Conservation (phyloP, 2,113 vertebrate species). For the Neopipo cinnamomea region DNA sequence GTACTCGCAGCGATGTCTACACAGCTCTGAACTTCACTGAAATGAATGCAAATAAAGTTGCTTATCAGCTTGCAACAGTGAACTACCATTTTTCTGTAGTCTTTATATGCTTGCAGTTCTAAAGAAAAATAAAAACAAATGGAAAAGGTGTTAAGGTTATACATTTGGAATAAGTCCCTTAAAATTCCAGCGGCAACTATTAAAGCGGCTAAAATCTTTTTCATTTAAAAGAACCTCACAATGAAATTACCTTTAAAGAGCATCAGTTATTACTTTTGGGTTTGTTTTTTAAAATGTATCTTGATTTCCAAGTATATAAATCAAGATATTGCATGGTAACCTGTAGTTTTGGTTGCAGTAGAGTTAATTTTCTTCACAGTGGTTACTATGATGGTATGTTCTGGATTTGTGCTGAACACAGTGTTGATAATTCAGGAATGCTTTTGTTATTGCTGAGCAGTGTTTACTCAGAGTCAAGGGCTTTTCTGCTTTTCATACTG, state of each 20-base stretch:
- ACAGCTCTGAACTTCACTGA: neutral
- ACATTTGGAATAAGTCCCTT: neutral
- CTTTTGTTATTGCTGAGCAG: neutral
- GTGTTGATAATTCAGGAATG: neutral
- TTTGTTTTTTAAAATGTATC: neutral
- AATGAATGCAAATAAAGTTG: neutral
- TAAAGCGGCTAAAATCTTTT: neutral
- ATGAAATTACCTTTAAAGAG: neutral
- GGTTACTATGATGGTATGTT: neutral
- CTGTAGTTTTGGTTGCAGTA: neutral
- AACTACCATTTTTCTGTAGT: neutral
- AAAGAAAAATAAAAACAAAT: neutral
- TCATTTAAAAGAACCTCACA: neutral
- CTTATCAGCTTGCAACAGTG: neutral
- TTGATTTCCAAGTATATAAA: neutral
- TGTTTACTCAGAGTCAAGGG: neutral
- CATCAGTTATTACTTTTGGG: neutral
- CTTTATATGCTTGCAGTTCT: neutral
- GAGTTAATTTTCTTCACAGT: neutral
- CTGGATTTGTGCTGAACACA: neutral
- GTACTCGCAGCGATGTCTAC: rapidly evolving
- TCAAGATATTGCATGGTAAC: neutral
- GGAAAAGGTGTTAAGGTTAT: neutral
- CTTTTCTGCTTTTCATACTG: neutral
- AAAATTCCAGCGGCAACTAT: neutral